phyloP scores from a whole-genome alignment of 2,888 invertebrate species.

The Eulithis testata region DNA sequence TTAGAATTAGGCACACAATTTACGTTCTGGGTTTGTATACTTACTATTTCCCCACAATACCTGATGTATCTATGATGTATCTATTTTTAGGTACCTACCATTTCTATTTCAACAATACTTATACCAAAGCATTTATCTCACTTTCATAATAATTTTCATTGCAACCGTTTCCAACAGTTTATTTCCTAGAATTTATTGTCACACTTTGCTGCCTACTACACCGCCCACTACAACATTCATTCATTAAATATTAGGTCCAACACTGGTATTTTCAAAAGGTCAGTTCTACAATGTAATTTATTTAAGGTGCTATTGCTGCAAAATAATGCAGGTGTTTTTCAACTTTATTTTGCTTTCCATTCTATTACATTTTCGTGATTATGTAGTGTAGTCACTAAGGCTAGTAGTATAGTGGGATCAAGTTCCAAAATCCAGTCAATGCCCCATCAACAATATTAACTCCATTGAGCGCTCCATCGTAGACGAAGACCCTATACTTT shows the following conservation, averaged over 20 bases:
- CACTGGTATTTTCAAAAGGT: slow-evolving; percentile 24
- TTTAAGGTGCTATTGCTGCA: neutral
- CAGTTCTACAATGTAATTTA: slow-evolving; percentile 8
- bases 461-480: too few species aligned
- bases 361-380: too few species aligned
- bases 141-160: slow-evolving; percentile 18
- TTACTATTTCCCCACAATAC: neutral
- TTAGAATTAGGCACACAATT: neutral
- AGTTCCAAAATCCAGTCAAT: too few species aligned
- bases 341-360: neutral
- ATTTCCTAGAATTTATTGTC: slow-evolving; percentile 33
- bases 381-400: too few species aligned
- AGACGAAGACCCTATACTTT: too few species aligned
- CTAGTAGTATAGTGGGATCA: too few species aligned
- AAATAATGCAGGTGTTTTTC: neutral
- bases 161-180: slow-evolving; percentile 21
- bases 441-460: too few species aligned
- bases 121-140: slow-evolving; percentile 11
- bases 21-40: neutral
- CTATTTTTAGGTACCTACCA: slow-evolving; percentile 1
- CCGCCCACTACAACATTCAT: slow-evolving; percentile 31
- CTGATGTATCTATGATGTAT: neutral
- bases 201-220: slow-evolving; percentile 22
- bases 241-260: slow-evolving; percentile 23
- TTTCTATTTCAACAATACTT: slow-evolving; percentile 12